phyloP scores from a whole-genome alignment of 2,113 vertebrate genomes.

The Oncorhynchus mykiss region DNA sequence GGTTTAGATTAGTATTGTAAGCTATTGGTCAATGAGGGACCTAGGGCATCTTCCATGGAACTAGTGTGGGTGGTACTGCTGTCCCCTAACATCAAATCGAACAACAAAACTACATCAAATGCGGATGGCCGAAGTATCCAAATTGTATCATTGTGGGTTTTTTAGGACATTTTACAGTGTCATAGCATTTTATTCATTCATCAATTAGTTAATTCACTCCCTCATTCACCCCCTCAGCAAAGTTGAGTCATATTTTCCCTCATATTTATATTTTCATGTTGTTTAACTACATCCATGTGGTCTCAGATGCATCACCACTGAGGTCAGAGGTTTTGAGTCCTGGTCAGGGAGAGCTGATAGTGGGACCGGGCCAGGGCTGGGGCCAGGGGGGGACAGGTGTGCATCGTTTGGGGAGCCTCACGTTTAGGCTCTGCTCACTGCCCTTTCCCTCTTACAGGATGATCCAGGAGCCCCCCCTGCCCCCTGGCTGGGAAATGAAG shows the following conservation, averaged over 20 bases:
- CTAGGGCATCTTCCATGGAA: too few relatives aligned
- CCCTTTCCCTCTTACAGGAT: constrained; percentile 81
- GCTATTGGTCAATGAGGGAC: too few relatives aligned
- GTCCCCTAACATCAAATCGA: too few relatives aligned
- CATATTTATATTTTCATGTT: not conserved
- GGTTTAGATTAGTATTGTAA: too few relatives aligned
- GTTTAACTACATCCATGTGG: not conserved
- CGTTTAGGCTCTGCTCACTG: constrained; percentile 61
- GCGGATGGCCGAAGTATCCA: too few relatives aligned
- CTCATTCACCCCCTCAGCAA: not conserved
- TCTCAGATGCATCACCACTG: not conserved
- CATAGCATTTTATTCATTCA: not conserved
- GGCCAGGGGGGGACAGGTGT: constrained; percentile 21
- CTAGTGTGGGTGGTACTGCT: too few relatives aligned
- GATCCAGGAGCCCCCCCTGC: constrained; percentile 96
- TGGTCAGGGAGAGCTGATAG: constrained; percentile 16
- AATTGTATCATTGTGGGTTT: too few relatives aligned
- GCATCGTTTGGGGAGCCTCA: constrained; percentile 35
- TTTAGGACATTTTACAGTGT: too few relatives aligned
- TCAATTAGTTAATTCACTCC: not conserved
- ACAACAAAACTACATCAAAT: too few relatives aligned
- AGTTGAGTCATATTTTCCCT: not conserved
- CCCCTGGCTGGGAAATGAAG: constrained; percentile 99
- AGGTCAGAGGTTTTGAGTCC: not conserved
- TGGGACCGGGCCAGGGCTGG: not conserved